phyloP scores from a whole-genome alignment of 2,888 invertebrate genomes.

The Drosophila colorata region DNA sequence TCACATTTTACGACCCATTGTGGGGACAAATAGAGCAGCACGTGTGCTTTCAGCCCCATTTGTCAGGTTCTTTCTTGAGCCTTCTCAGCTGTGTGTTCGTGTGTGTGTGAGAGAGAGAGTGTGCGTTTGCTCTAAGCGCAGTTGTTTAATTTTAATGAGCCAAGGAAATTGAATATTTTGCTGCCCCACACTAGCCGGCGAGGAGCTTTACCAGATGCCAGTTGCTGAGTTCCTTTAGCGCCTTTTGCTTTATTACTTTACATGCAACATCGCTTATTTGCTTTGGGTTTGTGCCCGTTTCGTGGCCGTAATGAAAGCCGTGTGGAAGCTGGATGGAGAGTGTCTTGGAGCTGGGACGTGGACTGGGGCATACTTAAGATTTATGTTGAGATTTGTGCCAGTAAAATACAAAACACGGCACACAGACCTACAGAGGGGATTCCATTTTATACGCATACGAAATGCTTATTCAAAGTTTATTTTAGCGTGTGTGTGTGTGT shows the following conservation, averaged over 20 bases:
- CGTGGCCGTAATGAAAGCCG: constrained; percentile 55
- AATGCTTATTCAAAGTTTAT: constrained; percentile 81
- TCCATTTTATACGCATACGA: constrained; percentile 62
- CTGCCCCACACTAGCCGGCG: constrained; percentile 37
- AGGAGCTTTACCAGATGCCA: constrained; percentile 22
- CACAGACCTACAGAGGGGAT: constrained; percentile 32
- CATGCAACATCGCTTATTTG: constrained; percentile 59
- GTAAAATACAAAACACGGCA: constrained; percentile 56
- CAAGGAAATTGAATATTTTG: constrained; percentile 78
- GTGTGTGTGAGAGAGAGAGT: neutral
- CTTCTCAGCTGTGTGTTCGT: neutral
- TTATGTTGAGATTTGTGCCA: constrained; percentile 76
- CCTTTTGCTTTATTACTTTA: constrained; percentile 57
- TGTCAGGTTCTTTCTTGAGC: constrained; percentile 1
- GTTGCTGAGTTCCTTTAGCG: constrained; percentile 11
- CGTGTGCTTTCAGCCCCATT: constrained; percentile 7
- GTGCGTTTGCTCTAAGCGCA: constrained; percentile 33
- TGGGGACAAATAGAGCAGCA: constrained; percentile 1
- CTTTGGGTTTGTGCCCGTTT: constrained; percentile 47
- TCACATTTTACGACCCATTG: constrained; percentile 14
- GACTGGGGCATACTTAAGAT: constrained; percentile 67
- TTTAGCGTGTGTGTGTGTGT: constrained; percentile 44
- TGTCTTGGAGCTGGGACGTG: constrained; percentile 4
- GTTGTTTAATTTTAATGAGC: constrained; percentile 83
- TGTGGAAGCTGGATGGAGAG: constrained; percentile 11